Percentiles rank a stretch among this genome's conserved stretches.
Conservation (phyloP, 2,797 vertebrate genomes). For the Lacerta agilis region DNA sequence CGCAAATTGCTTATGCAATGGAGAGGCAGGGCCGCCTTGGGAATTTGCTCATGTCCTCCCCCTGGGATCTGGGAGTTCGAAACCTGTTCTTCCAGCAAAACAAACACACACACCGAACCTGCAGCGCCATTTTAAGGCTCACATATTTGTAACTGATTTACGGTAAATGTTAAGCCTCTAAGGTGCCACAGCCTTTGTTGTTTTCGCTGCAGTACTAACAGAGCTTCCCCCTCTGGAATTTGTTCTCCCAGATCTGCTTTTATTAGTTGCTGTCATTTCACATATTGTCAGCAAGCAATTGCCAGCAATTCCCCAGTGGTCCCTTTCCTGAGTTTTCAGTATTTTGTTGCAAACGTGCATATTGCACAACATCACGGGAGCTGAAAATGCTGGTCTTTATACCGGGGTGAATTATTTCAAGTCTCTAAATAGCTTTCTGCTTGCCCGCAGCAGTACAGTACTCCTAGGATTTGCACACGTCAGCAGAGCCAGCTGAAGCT, state of each 20-base stretch:
- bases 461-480: rapidly evolving
- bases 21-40: not conserved
- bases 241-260: not conserved
- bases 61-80: not conserved
- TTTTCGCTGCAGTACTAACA: not conserved
- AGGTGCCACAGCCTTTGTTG: not conserved
- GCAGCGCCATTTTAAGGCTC: not conserved
- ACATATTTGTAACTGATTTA: not conserved
- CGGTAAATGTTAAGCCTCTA: not conserved
- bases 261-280: not conserved
- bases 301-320: not conserved
- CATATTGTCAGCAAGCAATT: not conserved
- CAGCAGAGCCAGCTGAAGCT: constrained; percentile 9
- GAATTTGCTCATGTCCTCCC: not conserved
- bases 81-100: not conserved
- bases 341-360: not conserved
- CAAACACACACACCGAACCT: no score
- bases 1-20: not conserved
- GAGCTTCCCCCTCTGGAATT: not conserved
- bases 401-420: no score
- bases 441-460: not conserved
- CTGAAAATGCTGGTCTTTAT: not conserved
- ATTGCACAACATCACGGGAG: not conserved
- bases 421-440: not conserved
- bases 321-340: not conserved